These are phyloP conservation scores for Crossoptilon crossoptilon DNA, from an alignment of 2,797 vertebrate genomes.

Conservation along the genomic window DNA sequence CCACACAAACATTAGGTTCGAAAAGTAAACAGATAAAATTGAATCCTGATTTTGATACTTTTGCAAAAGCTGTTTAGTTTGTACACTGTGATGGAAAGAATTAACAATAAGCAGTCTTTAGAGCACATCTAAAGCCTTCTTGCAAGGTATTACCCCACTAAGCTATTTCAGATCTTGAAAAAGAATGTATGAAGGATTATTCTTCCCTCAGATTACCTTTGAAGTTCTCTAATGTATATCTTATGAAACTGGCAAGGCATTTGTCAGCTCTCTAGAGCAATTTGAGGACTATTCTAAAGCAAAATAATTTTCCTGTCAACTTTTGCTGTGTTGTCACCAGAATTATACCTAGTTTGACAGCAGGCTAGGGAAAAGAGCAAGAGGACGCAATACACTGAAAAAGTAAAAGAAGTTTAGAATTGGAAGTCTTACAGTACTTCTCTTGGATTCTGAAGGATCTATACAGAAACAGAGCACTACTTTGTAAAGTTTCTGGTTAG, in stretches of 20 bases:
- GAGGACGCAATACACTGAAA: background rate
- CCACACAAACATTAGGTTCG: background rate
- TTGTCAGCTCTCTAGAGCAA: background rate
- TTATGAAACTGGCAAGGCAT: background rate
- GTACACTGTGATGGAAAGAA: background rate
- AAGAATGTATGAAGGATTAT: background rate
- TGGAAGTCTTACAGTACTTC: fast-evolving
- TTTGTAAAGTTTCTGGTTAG: background rate
- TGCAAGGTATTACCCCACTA: background rate
- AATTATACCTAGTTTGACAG: background rate
- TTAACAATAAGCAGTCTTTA: background rate
- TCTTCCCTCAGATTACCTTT: background rate
- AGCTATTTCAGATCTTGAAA: background rate
- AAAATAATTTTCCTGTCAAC: background rate
- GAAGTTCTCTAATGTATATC: background rate
- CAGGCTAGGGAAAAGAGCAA: background rate
- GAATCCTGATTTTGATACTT: background rate
- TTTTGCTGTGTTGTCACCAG: background rate
- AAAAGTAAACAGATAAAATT: background rate
- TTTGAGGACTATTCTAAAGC: background rate
- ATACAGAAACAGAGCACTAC: background rate
- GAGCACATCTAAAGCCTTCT: background rate
- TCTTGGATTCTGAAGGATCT: background rate
- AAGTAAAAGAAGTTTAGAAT: background rate
- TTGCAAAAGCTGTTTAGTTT: background rate